Conservation (phyloP, 2,797 vertebrate genomes). For the Eupleurogrammus muticus region DNA sequence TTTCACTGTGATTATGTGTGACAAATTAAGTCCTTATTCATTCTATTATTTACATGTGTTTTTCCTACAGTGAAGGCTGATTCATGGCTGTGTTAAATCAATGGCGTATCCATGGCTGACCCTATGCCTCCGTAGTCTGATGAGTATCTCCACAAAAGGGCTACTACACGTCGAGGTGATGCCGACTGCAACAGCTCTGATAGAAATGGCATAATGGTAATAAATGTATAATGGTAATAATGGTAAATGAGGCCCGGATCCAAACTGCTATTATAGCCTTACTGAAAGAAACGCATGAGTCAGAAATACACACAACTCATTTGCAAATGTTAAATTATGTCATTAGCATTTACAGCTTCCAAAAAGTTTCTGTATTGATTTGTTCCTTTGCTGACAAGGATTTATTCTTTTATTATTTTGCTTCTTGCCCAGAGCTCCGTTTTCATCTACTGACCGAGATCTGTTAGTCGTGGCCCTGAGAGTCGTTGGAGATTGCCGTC, state of each 20-base stretch:
- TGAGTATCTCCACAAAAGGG: no score
- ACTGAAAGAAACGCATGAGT: constrained; percentile 4
- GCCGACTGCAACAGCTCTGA: no score
- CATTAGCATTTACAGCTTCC: constrained; percentile 53
- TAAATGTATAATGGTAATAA: no score
- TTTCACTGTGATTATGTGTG: no score
- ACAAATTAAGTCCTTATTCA: no score
- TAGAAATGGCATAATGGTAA: no score
- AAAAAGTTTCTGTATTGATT: constrained; percentile 57
- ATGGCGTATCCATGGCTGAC: no score
- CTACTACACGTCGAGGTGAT: no score
- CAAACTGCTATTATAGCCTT: constrained; percentile 10
- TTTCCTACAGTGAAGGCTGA: no score
- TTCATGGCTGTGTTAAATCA: no score
- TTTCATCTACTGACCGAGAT: constrained; percentile 43
- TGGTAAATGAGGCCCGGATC: constrained; percentile 28
- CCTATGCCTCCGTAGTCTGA: no score
- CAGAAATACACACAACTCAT: constrained; percentile 20
- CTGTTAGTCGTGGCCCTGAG: constrained; percentile 53
- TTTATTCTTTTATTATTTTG: constrained; percentile 42
- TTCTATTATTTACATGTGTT: no score
- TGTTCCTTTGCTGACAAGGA: constrained; percentile 32
- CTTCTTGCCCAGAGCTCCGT: constrained; percentile 13
- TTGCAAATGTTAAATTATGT: constrained; percentile 38
- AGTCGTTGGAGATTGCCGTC: constrained; percentile 58